Conservation (phyloP, 2,888 invertebrate species). For the Lasioglossum vierecki region DNA sequence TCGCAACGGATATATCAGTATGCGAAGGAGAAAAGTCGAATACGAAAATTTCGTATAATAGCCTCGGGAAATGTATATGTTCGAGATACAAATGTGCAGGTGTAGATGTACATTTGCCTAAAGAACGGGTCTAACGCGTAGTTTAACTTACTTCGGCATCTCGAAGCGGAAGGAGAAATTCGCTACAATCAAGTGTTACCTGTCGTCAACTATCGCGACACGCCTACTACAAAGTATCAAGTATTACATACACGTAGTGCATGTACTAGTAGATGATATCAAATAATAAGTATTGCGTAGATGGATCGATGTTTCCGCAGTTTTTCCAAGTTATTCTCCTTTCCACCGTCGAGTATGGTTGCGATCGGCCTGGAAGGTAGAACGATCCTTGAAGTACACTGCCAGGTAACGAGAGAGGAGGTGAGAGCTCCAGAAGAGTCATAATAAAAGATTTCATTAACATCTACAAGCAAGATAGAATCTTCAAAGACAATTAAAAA, state of each 20-base stretch:
- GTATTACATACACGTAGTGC: background rate
- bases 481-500: too few species aligned
- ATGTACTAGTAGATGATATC: too few species aligned
- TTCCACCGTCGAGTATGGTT: background rate
- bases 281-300: background rate
- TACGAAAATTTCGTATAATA: background rate
- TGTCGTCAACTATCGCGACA: background rate
- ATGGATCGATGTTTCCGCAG: constrained; percentile 16
- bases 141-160: background rate
- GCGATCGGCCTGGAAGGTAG: background rate
- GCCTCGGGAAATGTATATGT: constrained; percentile 3
- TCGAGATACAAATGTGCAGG: background rate
- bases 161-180: background rate
- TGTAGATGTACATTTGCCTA: background rate
- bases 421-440: background rate
- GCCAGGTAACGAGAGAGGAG: background rate
- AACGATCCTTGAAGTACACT: background rate
- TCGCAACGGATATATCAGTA: background rate
- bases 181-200: background rate
- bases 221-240: constrained; percentile 20
- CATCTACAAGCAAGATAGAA: too few species aligned
- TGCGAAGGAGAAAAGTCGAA: background rate
- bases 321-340: background rate
- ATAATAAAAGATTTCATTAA: background rate
- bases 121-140: constrained; percentile 1